Percentiles rank a stretch among this genome's conserved stretches.
Conservation (phyloP, 2,888 invertebrate genomes). For the Ichneumon xanthorius region DNA sequence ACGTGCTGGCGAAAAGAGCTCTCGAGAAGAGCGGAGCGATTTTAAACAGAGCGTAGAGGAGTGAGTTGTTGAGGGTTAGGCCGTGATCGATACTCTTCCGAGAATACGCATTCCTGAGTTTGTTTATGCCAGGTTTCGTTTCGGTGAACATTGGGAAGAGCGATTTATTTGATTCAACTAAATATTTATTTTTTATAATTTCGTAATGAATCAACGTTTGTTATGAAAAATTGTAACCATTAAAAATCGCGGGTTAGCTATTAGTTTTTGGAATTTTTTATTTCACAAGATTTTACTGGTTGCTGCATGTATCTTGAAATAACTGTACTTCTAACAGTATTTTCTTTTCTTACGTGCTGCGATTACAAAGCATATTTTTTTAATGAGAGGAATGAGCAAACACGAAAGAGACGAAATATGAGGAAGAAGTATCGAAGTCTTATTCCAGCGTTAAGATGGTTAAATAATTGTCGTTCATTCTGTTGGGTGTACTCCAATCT, state of each 20-base stretch:
- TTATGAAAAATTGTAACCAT: no score
- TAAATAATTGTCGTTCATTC: conserved; percentile 50
- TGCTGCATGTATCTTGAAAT: no score
- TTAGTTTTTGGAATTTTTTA: no score
- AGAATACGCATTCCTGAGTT: conserved; percentile 14
- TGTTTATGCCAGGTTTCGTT: conserved; percentile 15
- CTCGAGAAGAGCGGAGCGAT: conserved; percentile 14
- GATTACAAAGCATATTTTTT: conserved; percentile 11
- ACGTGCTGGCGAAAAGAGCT: conserved; percentile 25
- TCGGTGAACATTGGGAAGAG: no score
- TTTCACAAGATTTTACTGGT: no score
- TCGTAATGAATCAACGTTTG: no score
- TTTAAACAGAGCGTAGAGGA: conserved; percentile 9
- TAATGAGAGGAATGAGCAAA: conserved; percentile 23
- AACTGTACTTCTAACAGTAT: neutral
- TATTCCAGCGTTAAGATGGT: conserved; percentile 65
- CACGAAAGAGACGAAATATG: conserved; percentile 34
- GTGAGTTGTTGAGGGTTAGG: conserved; percentile 19
- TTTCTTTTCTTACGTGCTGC: conserved; percentile 20
- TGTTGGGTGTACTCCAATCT: conserved; percentile 26
- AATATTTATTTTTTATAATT: no score
- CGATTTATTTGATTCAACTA: no score
- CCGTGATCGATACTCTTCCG: conserved; percentile 36
- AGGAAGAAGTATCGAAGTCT: conserved; percentile 50
- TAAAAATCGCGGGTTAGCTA: no score